Evolutionary conservation across 2,888 invertebrate species (phyloP).

Genomic region (Parascotia fuliginaria): DNA sequence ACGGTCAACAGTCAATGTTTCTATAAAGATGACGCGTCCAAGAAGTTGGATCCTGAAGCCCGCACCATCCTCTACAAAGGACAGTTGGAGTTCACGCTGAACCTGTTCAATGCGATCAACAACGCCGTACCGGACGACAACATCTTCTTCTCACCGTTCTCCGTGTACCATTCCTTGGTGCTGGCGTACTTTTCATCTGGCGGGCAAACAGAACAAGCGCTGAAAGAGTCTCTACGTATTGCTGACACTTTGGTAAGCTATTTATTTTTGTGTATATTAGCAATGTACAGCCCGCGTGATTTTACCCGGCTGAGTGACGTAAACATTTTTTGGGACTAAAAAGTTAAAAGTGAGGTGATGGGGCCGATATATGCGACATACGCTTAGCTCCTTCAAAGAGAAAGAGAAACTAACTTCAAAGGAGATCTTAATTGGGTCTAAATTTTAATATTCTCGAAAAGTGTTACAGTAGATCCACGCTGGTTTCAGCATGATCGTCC

Average conservation of each 20-base stretch:
- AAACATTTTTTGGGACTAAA: too few relatives aligned
- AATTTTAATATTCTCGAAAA: too few relatives aligned
- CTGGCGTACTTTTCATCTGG: slow-evolving; percentile 92
- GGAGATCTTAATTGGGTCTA: too few relatives aligned
- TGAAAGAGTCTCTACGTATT: slow-evolving; percentile 87
- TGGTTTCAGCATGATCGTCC: too few relatives aligned
- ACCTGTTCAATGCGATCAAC: slow-evolving; percentile 89
- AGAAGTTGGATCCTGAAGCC: slow-evolving; percentile 75
- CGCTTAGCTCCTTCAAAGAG: too few relatives aligned
- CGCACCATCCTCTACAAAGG: slow-evolving; percentile 68
- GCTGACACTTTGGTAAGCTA: slow-evolving; percentile 83
- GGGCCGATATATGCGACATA: too few relatives aligned
- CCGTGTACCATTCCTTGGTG: slow-evolving; percentile 92
- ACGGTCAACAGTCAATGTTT: slow-evolving; percentile 74
- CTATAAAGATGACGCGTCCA: slow-evolving; percentile 72
- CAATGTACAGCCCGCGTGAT: too few relatives aligned
- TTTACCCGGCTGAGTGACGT: too few relatives aligned
- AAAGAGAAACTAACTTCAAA: too few relatives aligned
- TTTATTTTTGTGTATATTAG: too few relatives aligned
- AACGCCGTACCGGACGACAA: slow-evolving; percentile 89
- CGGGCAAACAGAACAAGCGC: slow-evolving; percentile 88
- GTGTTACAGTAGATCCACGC: too few relatives aligned
- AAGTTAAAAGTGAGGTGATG: too few relatives aligned
- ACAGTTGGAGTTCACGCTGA: slow-evolving; percentile 89
- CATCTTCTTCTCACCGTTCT: slow-evolving; percentile 95